A percentile compares a stretch with the other conserved stretches of the same genome.
Evolutionary conservation across 2,888 invertebrate genomes (phyloP).

Genomic region (Xylota sylvarum): DNA sequence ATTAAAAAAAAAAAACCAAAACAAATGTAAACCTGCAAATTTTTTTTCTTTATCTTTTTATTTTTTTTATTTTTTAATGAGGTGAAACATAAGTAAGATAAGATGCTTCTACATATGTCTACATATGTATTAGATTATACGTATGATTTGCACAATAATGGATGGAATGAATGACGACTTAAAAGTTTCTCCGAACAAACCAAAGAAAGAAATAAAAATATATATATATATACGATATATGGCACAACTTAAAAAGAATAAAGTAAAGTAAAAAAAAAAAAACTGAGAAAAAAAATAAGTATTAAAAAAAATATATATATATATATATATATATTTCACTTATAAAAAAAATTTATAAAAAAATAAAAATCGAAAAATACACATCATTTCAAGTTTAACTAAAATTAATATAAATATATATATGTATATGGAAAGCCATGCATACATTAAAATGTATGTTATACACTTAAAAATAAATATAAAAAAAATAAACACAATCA

Average conservation of each 20-base stretch:
- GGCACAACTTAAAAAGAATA: constrained; percentile 19
- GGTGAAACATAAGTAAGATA: constrained; percentile 8
- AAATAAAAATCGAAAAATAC: constrained; percentile 37
- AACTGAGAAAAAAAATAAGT: constrained; percentile 2
- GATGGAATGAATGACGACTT: constrained; percentile 47
- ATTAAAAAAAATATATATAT: background rate
- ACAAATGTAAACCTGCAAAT: constrained; percentile 4
- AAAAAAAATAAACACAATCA: constrained; percentile 26
- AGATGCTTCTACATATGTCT: constrained; percentile 2
- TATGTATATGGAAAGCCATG: background rate
- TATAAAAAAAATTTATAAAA: background rate
- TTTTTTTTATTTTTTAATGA: background rate
- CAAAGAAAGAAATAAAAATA: constrained; percentile 24
- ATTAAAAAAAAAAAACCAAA: background rate
- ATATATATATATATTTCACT: background rate
- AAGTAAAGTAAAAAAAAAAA: too few relatives aligned
- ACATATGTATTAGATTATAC: background rate
- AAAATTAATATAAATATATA: constrained; percentile 2
- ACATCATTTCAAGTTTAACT: constrained; percentile 46
- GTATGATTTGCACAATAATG: constrained; percentile 59
- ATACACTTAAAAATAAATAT: background rate
- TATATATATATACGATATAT: constrained; percentile 30
- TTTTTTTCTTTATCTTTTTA: background rate
- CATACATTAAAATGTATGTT: background rate
- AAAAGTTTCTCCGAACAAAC: constrained; percentile 44